These are phyloP conservation scores for Colius striatus DNA, from an alignment of 2,113 vertebrate genomes.

Conservation along the genomic window DNA sequence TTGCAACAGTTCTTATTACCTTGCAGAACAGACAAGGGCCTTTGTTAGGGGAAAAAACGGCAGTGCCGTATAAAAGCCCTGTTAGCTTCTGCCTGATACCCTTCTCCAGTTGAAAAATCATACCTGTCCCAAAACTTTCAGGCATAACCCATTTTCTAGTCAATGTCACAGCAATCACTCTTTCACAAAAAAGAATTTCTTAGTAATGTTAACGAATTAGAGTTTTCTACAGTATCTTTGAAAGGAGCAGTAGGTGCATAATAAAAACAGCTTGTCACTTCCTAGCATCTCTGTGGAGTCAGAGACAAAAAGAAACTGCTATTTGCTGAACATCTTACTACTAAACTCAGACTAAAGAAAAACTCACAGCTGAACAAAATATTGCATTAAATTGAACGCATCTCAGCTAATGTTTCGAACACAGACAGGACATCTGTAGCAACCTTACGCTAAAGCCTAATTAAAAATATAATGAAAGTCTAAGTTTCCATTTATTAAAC, in stretches of 20 bases:
- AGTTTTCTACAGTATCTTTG: not conserved
- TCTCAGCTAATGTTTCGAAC: not conserved
- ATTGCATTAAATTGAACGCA: not conserved
- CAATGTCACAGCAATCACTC: not conserved
- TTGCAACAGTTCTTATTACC: not conserved
- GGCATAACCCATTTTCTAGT: not conserved
- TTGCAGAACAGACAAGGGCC: not conserved
- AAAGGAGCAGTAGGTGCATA: rapidly evolving
- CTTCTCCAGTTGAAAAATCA: not conserved
- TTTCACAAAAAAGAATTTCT: not conserved
- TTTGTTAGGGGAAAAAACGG: not conserved
- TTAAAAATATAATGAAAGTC: not conserved
- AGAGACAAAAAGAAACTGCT: not conserved
- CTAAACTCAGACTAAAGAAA: not conserved
- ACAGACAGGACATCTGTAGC: not conserved
- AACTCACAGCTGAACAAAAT: not conserved
- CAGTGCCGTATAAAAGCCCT: not conserved
- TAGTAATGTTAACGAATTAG: not conserved
- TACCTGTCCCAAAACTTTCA: not conserved
- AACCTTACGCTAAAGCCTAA: not conserved
- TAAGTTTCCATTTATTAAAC: not conserved
- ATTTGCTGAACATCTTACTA: not conserved
- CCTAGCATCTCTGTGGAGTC: not conserved
- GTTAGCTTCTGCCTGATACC: not conserved
- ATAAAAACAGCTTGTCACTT: not conserved